Percentiles rank a stretch among this genome's conserved stretches.
Evolutionary conservation across 2,113 vertebrate species (phyloP).

Genomic region (Peromyscus maniculatus): DNA sequence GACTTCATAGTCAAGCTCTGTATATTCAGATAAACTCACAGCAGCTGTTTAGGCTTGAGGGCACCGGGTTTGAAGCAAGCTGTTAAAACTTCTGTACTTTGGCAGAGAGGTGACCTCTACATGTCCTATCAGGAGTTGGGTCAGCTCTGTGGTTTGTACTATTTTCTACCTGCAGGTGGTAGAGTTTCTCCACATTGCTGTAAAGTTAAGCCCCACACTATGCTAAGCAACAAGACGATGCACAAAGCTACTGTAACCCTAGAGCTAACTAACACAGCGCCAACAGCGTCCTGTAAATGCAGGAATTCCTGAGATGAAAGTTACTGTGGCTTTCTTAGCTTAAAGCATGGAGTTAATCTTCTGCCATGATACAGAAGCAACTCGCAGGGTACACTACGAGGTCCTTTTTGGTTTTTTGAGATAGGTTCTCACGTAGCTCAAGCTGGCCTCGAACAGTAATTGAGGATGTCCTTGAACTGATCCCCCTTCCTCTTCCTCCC

Average conservation of each 20-base stretch:
- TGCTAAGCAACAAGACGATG: neutral
- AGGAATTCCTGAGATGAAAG: neutral
- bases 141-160: neutral
- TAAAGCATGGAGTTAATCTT: neutral
- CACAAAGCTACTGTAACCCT: neutral
- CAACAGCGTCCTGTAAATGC: neutral
- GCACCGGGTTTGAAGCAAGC: neutral
- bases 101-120: neutral
- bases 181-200: neutral
- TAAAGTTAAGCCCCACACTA: neutral
- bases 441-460: neutral
- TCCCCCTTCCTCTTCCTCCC: neutral
- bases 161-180: conserved; percentile 40
- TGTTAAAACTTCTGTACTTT: neutral
- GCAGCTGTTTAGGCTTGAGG: neutral
- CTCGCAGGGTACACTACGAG: neutral
- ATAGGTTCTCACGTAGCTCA: neutral
- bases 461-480: neutral
- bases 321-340: conserved; percentile 7
- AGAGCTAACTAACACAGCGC: neutral
- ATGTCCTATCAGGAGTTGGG: neutral
- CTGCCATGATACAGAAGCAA: neutral
- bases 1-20: neutral
- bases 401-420: neutral
- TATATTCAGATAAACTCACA: conserved; percentile 41